phyloP scores from a whole-genome alignment of 2,888 invertebrate genomes.

The Drosophila mulleri region DNA sequence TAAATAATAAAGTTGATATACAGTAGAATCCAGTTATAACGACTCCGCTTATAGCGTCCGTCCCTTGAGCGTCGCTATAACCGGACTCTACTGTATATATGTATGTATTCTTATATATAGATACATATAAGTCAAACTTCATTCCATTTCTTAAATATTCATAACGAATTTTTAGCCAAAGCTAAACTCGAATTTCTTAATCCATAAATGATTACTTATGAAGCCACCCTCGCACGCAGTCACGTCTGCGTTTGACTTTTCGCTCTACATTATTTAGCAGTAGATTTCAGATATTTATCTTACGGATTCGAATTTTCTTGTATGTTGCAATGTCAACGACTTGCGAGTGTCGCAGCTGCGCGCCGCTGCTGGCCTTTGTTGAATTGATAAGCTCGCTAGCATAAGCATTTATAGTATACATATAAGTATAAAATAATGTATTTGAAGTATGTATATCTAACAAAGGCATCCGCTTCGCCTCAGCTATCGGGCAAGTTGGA shows the following conservation, averaged over 20 bases:
- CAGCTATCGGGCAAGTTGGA: constrained; percentile 12
- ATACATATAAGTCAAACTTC: neutral
- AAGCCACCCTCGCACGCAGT: constrained; percentile 16
- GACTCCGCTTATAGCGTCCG: no score
- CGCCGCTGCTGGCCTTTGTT: constrained; percentile 5
- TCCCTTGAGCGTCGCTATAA: no score
- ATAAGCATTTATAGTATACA: neutral
- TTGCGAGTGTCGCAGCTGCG: constrained; percentile 47
- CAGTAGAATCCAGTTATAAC: no score
- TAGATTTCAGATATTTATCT: constrained; percentile 37
- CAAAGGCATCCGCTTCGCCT: constrained; percentile 38
- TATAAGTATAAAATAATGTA: constrained; percentile 6
- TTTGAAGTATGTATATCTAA: constrained; percentile 17
- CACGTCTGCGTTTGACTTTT: constrained; percentile 22
- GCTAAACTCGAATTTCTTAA: neutral
- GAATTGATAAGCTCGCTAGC: constrained; percentile 29
- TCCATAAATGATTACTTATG: neutral
- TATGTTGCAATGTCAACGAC: constrained; percentile 45
- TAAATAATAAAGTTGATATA: no score
- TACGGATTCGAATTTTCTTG: constrained; percentile 12
- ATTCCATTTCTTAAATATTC: neutral
- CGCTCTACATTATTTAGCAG: constrained; percentile 23
- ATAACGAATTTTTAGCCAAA: neutral
- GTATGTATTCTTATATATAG: no score
- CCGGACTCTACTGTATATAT: no score